A percentile compares a stretch with the other conserved stretches of the same genome.
Evolutionary conservation across 2,888 invertebrate genomes (phyloP).

Genomic region (Patella caerulea): DNA sequence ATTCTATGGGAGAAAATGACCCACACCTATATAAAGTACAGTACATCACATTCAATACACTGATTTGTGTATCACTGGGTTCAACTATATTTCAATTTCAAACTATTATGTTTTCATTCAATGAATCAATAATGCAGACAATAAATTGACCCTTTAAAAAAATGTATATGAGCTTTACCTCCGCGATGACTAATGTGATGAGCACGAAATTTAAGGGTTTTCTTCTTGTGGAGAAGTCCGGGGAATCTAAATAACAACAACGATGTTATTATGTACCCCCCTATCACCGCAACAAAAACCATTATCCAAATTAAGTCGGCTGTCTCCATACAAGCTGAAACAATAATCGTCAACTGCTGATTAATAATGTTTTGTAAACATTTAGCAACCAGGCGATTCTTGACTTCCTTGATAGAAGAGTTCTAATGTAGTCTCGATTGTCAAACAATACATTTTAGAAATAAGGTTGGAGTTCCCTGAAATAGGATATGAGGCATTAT

Average conservation of each 20-base stretch:
- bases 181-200: constrained; percentile 79
- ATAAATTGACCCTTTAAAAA: neutral
- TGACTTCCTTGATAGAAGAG: too few species aligned
- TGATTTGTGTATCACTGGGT: constrained; percentile 6
- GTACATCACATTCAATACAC: neutral
- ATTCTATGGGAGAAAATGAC: too few species aligned
- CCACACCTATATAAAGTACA: neutral
- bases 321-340: constrained; percentile 29
- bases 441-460: too few species aligned
- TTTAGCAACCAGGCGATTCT: too few species aligned
- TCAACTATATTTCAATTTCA: too few species aligned
- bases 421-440: too few species aligned
- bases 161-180: constrained; percentile 71
- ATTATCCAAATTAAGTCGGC: constrained; percentile 44
- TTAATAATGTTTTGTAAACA: too few species aligned
- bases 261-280: constrained; percentile 76
- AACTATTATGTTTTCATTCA: neutral
- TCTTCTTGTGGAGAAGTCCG: constrained; percentile 75
- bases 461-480: too few species aligned
- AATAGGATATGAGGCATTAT: too few species aligned
- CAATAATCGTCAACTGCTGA: too few species aligned
- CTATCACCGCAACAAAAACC: constrained; percentile 72
- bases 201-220: constrained; percentile 75
- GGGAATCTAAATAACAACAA: constrained; percentile 76
- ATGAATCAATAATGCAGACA: neutral